phyloP scores from a whole-genome alignment of 1,140 invertebrate genomes.

The Marisa cornuarietis region DNA sequence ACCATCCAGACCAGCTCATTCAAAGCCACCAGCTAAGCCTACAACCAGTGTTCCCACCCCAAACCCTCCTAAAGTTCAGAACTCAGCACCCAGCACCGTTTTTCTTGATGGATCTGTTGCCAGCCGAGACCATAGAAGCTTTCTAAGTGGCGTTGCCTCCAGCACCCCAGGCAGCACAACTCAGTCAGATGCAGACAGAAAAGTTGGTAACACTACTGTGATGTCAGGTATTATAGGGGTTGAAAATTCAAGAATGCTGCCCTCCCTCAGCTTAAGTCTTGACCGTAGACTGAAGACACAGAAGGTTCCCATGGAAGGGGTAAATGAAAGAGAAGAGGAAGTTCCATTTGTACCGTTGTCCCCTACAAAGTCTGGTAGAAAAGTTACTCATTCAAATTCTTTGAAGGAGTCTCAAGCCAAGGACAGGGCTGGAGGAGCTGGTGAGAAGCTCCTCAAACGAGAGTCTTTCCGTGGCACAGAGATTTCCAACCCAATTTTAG shows the following conservation, averaged over 20 bases:
- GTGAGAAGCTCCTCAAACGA: constrained; percentile 27
- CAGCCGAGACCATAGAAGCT: not conserved
- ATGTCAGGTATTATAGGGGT: too few relatives aligned
- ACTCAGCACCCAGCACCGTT: not conserved
- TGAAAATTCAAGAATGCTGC: too few relatives aligned
- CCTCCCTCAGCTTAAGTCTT: too few relatives aligned
- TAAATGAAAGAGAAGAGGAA: constrained; percentile 11
- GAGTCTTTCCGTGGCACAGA: constrained; percentile 32
- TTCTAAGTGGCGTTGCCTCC: not conserved
- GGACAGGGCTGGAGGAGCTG: constrained; percentile 1
- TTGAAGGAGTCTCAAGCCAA: constrained; percentile 9
- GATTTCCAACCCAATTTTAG: constrained; percentile 40
- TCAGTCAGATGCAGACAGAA: too few relatives aligned
- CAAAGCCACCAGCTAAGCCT: constrained; percentile 16
- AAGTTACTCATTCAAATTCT: constrained; percentile 16
- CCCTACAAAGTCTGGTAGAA: constrained; percentile 5
- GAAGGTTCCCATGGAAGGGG: constrained; percentile 6
- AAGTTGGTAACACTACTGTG: too few relatives aligned
- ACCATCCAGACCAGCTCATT: constrained; percentile 4
- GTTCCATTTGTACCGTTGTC: constrained; percentile 12
- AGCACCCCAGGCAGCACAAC: not conserved
- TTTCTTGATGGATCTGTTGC: not conserved
- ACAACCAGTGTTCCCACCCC: not conserved
- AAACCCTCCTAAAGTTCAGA: not conserved
- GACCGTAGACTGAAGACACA: constrained; percentile 2